phyloP scores from a whole-genome alignment of 2,888 invertebrate species.

The Athetis lepigone region DNA sequence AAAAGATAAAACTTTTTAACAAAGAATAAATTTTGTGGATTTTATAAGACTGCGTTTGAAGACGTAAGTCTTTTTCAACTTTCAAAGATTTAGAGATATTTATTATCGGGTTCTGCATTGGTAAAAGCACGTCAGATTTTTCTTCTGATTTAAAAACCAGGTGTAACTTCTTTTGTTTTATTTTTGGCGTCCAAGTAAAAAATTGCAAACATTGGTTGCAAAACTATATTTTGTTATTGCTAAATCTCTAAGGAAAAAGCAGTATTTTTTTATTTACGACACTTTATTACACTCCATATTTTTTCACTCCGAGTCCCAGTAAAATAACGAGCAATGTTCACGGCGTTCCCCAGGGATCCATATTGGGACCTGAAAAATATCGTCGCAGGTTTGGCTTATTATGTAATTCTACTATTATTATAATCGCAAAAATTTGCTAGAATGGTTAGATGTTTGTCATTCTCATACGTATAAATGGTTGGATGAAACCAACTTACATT shows the following conservation, averaged over 20 bases:
- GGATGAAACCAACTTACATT: too few relatives aligned
- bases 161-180: background rate
- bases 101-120: background rate
- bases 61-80: background rate
- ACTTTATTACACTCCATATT: background rate
- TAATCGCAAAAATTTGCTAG: too few relatives aligned
- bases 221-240: background rate
- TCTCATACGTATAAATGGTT: too few relatives aligned
- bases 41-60: constrained; percentile 2
- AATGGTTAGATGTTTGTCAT: too few relatives aligned
- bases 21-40: background rate
- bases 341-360: background rate
- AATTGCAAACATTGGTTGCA: background rate
- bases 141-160: background rate
- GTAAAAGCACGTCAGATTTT: too few relatives aligned
- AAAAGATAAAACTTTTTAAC: background rate
- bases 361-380: background rate
- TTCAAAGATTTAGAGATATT: background rate
- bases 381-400: background rate
- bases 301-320: background rate
- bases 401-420: too few relatives aligned
- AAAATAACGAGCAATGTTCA: background rate
- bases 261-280: background rate
- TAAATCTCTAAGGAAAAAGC: background rate
- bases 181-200: background rate